Evolutionary conservation across 2,888 invertebrate species (phyloP).

Genomic region (Saturnia pavonia): DNA sequence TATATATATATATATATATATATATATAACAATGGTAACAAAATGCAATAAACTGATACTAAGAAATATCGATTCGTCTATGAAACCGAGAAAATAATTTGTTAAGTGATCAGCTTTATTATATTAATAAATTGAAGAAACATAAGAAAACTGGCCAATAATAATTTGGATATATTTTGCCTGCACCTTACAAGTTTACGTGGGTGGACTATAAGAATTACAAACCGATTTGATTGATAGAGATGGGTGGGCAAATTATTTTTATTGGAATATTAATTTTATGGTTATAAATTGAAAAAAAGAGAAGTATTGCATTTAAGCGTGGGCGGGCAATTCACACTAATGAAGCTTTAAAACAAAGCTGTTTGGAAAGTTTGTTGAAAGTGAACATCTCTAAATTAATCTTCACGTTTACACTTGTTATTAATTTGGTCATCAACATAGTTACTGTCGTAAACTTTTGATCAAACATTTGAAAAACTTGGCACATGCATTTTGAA

Average conservation of each 20-base stretch:
- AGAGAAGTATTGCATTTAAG: constrained; percentile 34
- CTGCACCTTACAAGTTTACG: constrained; percentile 49
- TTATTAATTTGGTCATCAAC: background rate
- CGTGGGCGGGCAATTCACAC: constrained; percentile 21
- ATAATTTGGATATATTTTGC: constrained; percentile 3
- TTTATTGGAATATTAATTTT: constrained; percentile 46
- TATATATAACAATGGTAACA: background rate
- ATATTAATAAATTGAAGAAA: background rate
- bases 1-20: background rate
- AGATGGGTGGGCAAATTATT: constrained; percentile 49
- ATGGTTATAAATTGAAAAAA: constrained; percentile 47
- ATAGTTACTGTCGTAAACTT: background rate
- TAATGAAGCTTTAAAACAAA: constrained; percentile 16
- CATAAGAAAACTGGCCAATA: background rate
- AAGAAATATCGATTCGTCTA: background rate
- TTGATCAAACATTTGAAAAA: background rate
- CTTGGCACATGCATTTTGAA: too few relatives aligned
- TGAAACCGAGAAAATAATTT: background rate
- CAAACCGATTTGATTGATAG: constrained; percentile 63
- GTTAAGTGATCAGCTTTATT: background rate
- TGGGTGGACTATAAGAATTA: constrained; percentile 62
- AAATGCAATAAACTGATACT: background rate
- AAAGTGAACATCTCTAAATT: constrained; percentile 14
- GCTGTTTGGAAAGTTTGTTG: constrained; percentile 21
- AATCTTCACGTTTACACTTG: background rate